Conservation (phyloP, 2,113 vertebrate genomes). For the Entomyzon cyanotis region DNA sequence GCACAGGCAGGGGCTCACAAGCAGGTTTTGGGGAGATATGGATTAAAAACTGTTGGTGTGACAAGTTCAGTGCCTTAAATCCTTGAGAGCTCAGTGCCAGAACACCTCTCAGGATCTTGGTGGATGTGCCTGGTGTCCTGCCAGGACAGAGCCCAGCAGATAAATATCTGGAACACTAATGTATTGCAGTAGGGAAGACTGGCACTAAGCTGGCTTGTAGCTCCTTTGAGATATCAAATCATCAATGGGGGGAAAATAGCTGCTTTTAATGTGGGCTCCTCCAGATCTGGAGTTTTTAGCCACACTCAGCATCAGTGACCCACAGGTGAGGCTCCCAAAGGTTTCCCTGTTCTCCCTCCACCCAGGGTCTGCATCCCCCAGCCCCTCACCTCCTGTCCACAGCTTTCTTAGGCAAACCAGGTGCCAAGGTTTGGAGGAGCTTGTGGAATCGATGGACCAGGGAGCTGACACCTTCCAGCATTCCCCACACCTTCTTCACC, state of each 20-base stretch:
- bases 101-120: neutral
- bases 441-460: neutral
- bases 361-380: neutral
- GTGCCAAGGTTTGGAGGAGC: neutral
- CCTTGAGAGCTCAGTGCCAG: neutral
- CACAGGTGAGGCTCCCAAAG: neutral
- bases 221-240: neutral
- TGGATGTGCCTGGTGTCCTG: neutral
- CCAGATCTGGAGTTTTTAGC: neutral
- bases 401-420: neutral
- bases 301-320: neutral
- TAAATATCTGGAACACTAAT: neutral
- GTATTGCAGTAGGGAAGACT: neutral
- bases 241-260: neutral
- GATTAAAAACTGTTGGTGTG: neutral
- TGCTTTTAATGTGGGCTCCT: neutral
- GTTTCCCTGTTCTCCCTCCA: neutral
- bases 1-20: neutral
- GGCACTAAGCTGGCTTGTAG: neutral
- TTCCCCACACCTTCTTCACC: slow-evolving; percentile 38
- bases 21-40: neutral
- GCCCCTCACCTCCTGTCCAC: neutral
- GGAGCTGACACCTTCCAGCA: slow-evolving; percentile 23
- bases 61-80: neutral
- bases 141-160: neutral